Evolutionary conservation across 2,113 vertebrate genomes (phyloP).

Genomic region (Lepus americanus): DNA sequence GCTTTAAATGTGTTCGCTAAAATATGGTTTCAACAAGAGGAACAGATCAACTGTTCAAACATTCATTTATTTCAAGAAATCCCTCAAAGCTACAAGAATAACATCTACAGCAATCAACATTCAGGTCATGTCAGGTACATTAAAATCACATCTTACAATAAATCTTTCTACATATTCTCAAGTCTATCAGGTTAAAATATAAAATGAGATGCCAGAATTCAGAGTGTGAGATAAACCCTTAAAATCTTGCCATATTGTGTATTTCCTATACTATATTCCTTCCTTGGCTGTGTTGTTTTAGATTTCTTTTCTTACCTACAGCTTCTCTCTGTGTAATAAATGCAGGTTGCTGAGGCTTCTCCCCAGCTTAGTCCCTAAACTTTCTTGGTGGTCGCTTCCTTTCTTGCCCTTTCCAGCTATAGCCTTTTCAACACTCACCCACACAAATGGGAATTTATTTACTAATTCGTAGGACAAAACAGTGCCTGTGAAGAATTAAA

Average conservation of each 20-base stretch:
- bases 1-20: not conserved
- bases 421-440: accelerated
- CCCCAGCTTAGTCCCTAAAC: not conserved
- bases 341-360: not conserved
- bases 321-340: not conserved
- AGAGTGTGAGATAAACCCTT: not conserved
- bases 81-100: not conserved
- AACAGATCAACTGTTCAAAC: constrained; percentile 27
- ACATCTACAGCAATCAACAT: not conserved
- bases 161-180: not conserved
- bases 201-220: not conserved
- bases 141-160: not conserved
- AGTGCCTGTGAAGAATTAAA: not conserved
- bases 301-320: not conserved
- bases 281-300: no score
- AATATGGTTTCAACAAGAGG: not conserved
- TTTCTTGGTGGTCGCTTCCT: not conserved
- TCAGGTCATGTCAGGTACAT: not conserved
- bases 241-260: no score
- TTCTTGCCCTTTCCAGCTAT: no score
- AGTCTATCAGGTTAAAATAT: not conserved
- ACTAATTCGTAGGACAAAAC: not conserved
- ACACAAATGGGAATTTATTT: not conserved
- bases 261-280: no score
- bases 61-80: constrained; percentile 48